Percentiles rank a stretch among this genome's conserved stretches.
phyloP scores from a whole-genome alignment of 64 coral and sea anemone genomes.

The Stichodactyla mertensii region DNA sequence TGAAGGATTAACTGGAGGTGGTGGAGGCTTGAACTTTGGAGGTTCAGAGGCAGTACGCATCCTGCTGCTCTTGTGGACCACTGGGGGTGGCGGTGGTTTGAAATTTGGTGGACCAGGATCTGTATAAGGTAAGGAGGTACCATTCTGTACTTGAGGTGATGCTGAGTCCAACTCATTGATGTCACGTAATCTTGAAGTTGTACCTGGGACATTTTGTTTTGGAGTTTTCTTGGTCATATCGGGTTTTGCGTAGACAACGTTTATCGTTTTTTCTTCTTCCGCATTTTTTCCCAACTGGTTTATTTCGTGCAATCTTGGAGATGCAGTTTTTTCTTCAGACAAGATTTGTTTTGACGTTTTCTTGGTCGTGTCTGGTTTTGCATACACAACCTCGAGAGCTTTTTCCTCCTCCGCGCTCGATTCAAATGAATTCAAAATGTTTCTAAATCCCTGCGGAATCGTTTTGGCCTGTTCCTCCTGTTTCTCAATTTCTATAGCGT shows the following conservation, averaged over 20 bases:
- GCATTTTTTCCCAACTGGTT: neutral
- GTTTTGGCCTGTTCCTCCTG: neutral
- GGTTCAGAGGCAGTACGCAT: neutral
- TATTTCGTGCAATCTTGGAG: neutral
- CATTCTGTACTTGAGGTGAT: neutral
- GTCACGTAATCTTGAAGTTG: neutral
- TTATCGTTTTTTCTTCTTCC: neutral
- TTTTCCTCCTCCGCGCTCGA: neutral
- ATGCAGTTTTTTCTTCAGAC: neutral
- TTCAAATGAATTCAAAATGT: slow-evolving; percentile 34
- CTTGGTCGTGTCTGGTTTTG: slow-evolving; percentile 44
- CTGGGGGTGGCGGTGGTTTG: neutral
- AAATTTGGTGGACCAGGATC: slow-evolving; percentile 23
- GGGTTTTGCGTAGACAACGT: slow-evolving; percentile 41
- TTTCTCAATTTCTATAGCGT: neutral
- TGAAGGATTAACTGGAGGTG: no score
- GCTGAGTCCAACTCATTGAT: neutral
- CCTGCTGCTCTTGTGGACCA: neutral
- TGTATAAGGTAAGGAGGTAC: neutral
- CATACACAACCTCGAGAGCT: slow-evolving; percentile 4
- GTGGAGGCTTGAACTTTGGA: neutral
- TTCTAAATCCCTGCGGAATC: slow-evolving; percentile 15
- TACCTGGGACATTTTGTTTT: neutral
- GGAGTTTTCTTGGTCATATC: slow-evolving; percentile 28
- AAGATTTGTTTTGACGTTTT: neutral